Percentiles rank a stretch among this genome's conserved stretches.
Conservation (phyloP, 2,113 vertebrate species). For the Perccottus glenii region DNA sequence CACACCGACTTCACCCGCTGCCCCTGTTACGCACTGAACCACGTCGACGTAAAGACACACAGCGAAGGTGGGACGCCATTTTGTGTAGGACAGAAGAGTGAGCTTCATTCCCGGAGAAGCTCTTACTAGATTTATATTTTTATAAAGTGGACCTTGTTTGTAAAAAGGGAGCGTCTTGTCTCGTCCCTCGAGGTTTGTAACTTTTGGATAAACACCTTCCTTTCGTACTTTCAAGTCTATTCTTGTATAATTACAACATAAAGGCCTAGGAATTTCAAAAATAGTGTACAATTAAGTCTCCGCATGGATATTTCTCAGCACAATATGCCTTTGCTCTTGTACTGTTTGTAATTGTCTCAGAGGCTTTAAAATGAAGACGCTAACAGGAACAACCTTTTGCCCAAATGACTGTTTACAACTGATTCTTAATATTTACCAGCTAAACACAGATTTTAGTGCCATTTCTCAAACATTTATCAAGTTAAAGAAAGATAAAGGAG, state of each 20-base stretch:
- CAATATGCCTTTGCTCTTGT: conserved; percentile 1
- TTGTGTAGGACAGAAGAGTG: neutral
- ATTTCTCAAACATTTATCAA: too few species aligned
- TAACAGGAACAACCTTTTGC: neutral
- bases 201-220: conserved; percentile 48
- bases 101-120: conserved; percentile 21
- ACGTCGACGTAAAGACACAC: neutral
- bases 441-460: too few species aligned
- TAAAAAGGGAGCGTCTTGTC: conserved; percentile 26
- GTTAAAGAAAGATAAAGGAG: too few species aligned
- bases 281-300: too few species aligned
- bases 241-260: neutral
- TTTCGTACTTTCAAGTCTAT: conserved; percentile 38
- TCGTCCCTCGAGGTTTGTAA: conserved; percentile 71
- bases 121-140: conserved; percentile 43
- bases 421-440: too few species aligned
- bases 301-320: neutral
- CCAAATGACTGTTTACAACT: neutral
- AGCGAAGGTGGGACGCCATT: neutral
- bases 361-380: neutral
- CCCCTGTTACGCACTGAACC: conserved; percentile 79
- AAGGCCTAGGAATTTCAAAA: neutral
- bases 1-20: conserved; percentile 61
- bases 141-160: conserved; percentile 38
- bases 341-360: neutral